Base-by-base conservation (phyloP, 2,888 invertebrate species). In the Dorcus parallelipipedus region DNA sequence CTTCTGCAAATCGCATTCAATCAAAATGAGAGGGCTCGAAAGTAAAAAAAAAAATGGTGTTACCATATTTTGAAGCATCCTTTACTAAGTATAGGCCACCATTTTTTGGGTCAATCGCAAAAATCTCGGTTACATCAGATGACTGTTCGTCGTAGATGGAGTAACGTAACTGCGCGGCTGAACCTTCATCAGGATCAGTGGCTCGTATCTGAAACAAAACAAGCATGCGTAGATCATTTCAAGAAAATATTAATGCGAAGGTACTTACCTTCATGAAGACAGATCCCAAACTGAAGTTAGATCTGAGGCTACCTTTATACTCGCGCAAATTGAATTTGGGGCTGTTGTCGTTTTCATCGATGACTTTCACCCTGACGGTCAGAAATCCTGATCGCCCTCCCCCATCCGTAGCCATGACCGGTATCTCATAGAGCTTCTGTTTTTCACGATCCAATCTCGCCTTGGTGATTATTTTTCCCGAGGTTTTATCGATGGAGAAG, bases 301-400 rank as follows among this genome's bases (percentile, higher is more conserved):
- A 80, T 65, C 85, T 84, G 63, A 90, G 86, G 57, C 86, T 86
- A 38, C 88, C 86, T 76, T 89, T 88, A 77, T 94, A 94, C 76
- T 92, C 88, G 64, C 84, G 85, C 58, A 90, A 80, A 62, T 87
- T 80, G 76, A 93, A 94, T 56, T 79, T 79, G 0, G 96, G 95
- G 52, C 87, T 80, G 77, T 93, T 89, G 76, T 95, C 95, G 78
- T 95, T 94, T 63, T 86, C 84, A 79, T 96, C 95, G 20, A 82
- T 81, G 49, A 97, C 89, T 75, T 87, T 86, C 42, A 97, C 90
- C 76, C 90, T 83, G 63, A 94, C 85, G 38, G 84, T 82, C 45
- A 91, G 83, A 76, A 90, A 89, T 17, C 89, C 88, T 60, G 89
- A 83, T 73, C 87, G 83, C 64, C 93, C 88, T 63, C 93, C 93